Evolutionary conservation across 2,113 vertebrate species (phyloP).

Genomic region (Butorides virescens): DNA sequence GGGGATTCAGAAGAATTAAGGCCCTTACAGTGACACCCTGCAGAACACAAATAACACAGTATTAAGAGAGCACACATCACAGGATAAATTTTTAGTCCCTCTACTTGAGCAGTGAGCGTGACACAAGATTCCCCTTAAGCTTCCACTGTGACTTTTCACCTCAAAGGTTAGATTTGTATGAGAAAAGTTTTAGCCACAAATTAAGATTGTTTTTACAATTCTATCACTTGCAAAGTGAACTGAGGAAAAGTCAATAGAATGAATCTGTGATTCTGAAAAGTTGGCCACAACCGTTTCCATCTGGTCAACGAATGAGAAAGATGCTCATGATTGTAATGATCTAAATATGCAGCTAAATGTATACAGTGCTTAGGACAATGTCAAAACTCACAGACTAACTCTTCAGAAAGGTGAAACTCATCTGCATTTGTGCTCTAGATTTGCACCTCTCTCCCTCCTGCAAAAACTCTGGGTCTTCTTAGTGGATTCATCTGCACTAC

Average conservation of each 20-base stretch:
- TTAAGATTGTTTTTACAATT: neutral
- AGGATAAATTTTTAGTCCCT: neutral
- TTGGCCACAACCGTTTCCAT: neutral
- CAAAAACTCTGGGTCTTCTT: neutral
- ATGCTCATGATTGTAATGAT: neutral
- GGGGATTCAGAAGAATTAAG: constrained; percentile 92
- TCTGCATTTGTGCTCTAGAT: neutral
- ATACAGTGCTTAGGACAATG: neutral
- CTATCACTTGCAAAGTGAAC: neutral
- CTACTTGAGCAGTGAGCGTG: neutral
- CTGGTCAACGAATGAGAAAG: neutral
- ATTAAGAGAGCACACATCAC: neutral
- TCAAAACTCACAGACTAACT: neutral
- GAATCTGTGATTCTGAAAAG: neutral
- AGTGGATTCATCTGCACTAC: neutral
- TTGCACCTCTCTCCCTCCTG: neutral
- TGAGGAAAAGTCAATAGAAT: neutral
- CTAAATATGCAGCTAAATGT: neutral
- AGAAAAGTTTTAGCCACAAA: neutral
- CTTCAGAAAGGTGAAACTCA: neutral
- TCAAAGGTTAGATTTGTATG: neutral
- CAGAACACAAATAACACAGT: neutral
- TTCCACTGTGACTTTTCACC: neutral
- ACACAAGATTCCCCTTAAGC: neutral
- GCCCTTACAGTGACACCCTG: constrained; percentile 86